Evolutionary conservation across 2,113 vertebrate species (phyloP), one percentile per base, ranked within the genome.

Genomic region (zebrafish (Danio rerio)): DNA sequence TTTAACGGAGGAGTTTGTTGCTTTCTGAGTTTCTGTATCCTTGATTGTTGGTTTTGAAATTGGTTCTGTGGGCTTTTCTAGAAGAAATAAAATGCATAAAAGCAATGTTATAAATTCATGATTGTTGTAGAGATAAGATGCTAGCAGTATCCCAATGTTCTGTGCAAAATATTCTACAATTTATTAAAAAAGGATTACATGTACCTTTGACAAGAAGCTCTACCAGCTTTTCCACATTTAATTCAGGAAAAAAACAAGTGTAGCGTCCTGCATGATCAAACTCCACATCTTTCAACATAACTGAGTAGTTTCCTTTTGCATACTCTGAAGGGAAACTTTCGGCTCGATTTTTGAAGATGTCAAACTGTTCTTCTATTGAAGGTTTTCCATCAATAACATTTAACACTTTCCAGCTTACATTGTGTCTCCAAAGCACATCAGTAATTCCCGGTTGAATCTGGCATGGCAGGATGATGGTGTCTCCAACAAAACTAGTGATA

Each of bases 301-400:
- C 6, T 3, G 63, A 66, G 15, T 45, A 66, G 16, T 66, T 10
- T 66, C 63, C 42, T 0, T 66, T 9, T 6, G 15, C 0, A 66
- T 66, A 66, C 2, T 3, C 63, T n/a, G 42, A 45, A 66, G 63
- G 8, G 4, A 66, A 66, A 66, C 42, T 66, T 45, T 45, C 15
- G 0, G 8, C 3, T 66, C 63, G 63, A 66, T 45, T 45, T 40
- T 5, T 42, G 63, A 66, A 66, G 11, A 66, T 45, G 5, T 0
- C 4, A 2, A 43, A 15, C 42, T 66, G 63, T 0, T 10, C 1
- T 45, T 9, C 0, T 10, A 5, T 0, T 45, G 18, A 5, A 15
- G 4, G 15, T 2, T 66, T 5, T 0, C 9, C 63, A 66, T n/a
- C 0, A n/a, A 66, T n/a, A 43, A 66, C 45, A 66, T 0, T 45